Evolutionary conservation across 2,113 vertebrate species (phyloP).

Genomic region (Protobothrops mucrosquamatus): DNA sequence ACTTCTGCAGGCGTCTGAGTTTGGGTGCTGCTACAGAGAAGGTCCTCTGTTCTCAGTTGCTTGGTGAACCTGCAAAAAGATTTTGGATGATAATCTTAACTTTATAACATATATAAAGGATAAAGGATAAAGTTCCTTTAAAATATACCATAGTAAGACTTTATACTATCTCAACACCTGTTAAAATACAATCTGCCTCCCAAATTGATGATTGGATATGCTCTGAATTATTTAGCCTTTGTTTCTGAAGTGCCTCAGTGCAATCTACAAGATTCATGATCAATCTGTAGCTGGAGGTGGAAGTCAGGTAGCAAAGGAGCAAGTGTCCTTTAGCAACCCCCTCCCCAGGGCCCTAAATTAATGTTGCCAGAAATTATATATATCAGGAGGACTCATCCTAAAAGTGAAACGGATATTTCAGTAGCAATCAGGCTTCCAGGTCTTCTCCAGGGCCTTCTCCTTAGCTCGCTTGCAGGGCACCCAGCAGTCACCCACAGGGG

Average conservation of each 20-base stretch:
- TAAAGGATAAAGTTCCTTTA: background rate
- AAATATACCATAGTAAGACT: no score
- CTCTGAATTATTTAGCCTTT: background rate
- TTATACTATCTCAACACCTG: background rate
- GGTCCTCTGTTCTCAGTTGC: background rate
- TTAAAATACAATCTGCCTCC: background rate
- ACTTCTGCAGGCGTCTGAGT: no score
- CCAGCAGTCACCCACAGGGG: background rate
- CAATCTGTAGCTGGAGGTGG: background rate
- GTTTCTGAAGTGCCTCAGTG: background rate
- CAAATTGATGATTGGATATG: no score
- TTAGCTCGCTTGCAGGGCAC: no score
- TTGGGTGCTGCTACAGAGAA: background rate
- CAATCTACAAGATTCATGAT: background rate
- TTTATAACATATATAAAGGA: no score
- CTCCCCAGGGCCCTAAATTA: background rate
- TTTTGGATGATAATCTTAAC: background rate
- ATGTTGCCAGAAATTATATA: background rate
- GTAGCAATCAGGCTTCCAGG: background rate
- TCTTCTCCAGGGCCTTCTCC: no score
- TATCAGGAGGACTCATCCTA: background rate
- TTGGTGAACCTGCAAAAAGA: no score
- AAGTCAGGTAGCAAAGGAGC: slow-evolving; percentile 24
- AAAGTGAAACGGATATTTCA: background rate
- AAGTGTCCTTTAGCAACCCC: slow-evolving; percentile 42